Evolutionary conservation across 2,113 vertebrate species (phyloP).

Genomic region (Romanogobio albipinnatus): DNA sequence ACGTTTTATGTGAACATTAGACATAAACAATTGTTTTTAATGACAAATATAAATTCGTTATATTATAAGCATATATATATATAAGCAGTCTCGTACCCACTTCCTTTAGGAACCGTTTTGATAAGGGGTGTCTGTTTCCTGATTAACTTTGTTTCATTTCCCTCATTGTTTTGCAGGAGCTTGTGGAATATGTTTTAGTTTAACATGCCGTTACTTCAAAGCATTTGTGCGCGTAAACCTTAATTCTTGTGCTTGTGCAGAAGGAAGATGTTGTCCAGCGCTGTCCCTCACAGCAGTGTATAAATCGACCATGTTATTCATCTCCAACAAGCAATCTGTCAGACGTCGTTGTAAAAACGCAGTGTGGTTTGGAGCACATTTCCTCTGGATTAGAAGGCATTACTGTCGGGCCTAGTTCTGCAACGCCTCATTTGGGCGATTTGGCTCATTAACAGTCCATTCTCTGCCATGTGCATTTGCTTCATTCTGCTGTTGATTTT

Average conservation of each 20-base stretch:
- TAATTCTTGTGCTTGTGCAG: not conserved
- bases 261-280: not conserved
- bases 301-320: slow-evolving; percentile 31
- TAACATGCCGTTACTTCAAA: slow-evolving; percentile 1
- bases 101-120: not conserved
- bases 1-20: not conserved
- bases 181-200: slow-evolving; percentile 41
- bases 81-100: not conserved
- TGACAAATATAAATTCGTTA: not conserved
- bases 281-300: not conserved
- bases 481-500: not conserved
- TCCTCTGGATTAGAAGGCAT: slow-evolving; percentile 47
- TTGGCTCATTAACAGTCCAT: slow-evolving; percentile 53
- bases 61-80: too few relatives aligned
- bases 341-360: slow-evolving; percentile 17
- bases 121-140: slow-evolving; percentile 1
- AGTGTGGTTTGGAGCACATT: slow-evolving; percentile 48
- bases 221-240: not conserved
- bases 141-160: not conserved
- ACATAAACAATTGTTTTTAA: slow-evolving; percentile 15
- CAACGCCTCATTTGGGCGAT: slow-evolving; percentile 51
- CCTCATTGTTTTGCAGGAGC: not conserved
- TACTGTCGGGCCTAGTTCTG: slow-evolving; percentile 21
- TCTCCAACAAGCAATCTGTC: slow-evolving; percentile 39
- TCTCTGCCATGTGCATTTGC: slow-evolving; percentile 15